A percentile compares a stretch with the other conserved stretches of the same genome.
phyloP scores from a whole-genome alignment of 2,888 invertebrate species.

The Bursaphelenchus okinawaensis region DNA sequence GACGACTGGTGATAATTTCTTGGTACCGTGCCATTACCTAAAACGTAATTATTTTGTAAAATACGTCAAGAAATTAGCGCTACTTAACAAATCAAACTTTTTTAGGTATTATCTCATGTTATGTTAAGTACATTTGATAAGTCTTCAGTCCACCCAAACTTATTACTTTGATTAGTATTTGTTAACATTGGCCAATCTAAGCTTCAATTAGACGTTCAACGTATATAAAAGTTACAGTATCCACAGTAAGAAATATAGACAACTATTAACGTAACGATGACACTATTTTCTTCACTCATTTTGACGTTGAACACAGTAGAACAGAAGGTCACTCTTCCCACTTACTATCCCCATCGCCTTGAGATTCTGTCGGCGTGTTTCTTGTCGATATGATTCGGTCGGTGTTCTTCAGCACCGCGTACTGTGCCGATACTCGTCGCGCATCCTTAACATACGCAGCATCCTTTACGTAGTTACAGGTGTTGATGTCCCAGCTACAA shows the following conservation, averaged over 20 bases:
- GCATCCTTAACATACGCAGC: neutral
- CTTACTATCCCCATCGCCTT: neutral
- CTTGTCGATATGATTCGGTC: neutral
- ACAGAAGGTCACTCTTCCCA: neutral
- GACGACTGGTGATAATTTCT: slow-evolving; percentile 54
- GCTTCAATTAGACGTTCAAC: neutral
- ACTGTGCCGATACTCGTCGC: neutral
- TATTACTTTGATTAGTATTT: too few relatives aligned
- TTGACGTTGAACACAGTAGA: too few relatives aligned
- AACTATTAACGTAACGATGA: neutral
- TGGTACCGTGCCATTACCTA: slow-evolving; percentile 46
- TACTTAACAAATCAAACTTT: too few relatives aligned
- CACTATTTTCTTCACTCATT: neutral
- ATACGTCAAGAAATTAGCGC: too few relatives aligned
- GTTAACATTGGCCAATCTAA: too few relatives aligned
- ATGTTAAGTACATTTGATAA: too few relatives aligned
- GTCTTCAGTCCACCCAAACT: too few relatives aligned
- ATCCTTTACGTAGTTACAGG: neutral
- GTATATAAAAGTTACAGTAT: neutral
- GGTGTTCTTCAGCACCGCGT: neutral
- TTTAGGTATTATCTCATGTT: too few relatives aligned
- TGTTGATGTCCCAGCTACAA: neutral
- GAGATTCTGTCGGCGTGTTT: neutral
- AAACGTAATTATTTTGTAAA: too few relatives aligned
- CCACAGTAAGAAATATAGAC: neutral